These are phyloP conservation scores for Apis florea DNA, from an alignment of 1,140 invertebrate species.

Conservation along the genomic window DNA sequence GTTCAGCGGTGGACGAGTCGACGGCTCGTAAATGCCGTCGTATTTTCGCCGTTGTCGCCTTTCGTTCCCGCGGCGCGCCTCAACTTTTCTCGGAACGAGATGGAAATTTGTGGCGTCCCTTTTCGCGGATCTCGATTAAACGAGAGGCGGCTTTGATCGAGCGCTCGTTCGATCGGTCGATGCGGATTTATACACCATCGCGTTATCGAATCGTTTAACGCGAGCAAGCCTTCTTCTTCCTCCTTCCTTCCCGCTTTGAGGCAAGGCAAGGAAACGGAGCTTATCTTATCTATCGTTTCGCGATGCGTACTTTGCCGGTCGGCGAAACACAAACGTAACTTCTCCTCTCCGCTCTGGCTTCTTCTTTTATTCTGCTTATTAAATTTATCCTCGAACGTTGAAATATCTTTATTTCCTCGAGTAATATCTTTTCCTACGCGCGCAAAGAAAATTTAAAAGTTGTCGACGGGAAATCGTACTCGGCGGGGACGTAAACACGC, in stretches of 20 bases:
- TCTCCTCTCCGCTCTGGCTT: too few relatives aligned
- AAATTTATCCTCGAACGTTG: too few relatives aligned
- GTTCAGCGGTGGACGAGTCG: constrained; percentile 44
- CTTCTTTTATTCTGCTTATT: too few relatives aligned
- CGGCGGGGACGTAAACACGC: too few relatives aligned
- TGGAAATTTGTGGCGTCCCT: constrained; percentile 33
- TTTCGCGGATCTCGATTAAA: constrained; percentile 19
- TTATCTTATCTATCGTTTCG: not conserved
- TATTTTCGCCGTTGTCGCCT: constrained; percentile 54
- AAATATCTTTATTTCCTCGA: too few relatives aligned
- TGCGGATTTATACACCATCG: not conserved
- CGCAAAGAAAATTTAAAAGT: too few relatives aligned
- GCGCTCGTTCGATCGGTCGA: not conserved
- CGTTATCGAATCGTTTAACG: constrained; percentile 10
- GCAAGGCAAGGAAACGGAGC: not conserved
- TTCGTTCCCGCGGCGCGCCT: constrained; percentile 19
- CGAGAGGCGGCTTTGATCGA: not conserved
- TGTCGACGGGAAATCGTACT: too few relatives aligned
- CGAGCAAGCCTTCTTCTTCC: not conserved
- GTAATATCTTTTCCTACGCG: too few relatives aligned
- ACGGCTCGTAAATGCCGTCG: constrained; percentile 67
- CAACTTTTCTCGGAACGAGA: constrained; percentile 41
- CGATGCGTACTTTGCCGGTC: not conserved
- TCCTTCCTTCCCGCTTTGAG: not conserved
- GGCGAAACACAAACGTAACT: not conserved